Percentiles rank a stretch among this genome's conserved stretches.
These are phyloP conservation scores for Sitodiplosis mosellana DNA, from an alignment of 1,140 invertebrate species.

Conservation along the genomic window DNA sequence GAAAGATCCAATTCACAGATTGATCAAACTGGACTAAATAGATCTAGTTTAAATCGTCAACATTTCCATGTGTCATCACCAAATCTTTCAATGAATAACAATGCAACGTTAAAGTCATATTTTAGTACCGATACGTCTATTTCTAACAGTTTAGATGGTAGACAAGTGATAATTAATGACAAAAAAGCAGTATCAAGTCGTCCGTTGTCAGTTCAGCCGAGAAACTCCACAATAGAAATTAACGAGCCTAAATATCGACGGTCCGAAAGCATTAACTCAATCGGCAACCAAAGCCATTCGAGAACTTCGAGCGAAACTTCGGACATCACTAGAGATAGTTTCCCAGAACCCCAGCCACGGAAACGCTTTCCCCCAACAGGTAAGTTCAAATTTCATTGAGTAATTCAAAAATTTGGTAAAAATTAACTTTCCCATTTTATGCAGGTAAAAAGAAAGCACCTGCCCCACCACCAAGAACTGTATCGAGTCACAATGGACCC, in stretches of 20 bases:
- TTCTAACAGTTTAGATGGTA: no score
- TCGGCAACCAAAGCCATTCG: not conserved
- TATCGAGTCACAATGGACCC: not conserved
- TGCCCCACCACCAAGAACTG: slow-evolving; percentile 16
- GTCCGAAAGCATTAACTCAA: no score
- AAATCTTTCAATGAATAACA: slow-evolving; percentile 10
- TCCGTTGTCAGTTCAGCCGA: no score
- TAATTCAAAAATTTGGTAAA: no score
- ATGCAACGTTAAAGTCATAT: not conserved
- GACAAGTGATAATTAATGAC: no score
- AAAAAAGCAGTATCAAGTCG: no score
- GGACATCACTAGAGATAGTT: not conserved
- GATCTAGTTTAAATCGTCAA: slow-evolving; percentile 3
- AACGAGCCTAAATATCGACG: no score
- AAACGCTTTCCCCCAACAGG: not conserved
- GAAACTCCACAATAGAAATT: no score
- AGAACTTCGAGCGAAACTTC: not conserved
- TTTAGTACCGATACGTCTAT: not conserved
- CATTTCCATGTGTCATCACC: slow-evolving; percentile 22
- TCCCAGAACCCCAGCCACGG: not conserved
- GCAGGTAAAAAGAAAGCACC: slow-evolving; percentile 19
- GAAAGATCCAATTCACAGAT: slow-evolving; percentile 14
- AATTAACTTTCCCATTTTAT: no score
- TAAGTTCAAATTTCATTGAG: no score
- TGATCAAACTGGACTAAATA: slow-evolving; percentile 3